Conservation (phyloP, 2,888 invertebrate genomes). For the Tetranychus piercei region DNA sequence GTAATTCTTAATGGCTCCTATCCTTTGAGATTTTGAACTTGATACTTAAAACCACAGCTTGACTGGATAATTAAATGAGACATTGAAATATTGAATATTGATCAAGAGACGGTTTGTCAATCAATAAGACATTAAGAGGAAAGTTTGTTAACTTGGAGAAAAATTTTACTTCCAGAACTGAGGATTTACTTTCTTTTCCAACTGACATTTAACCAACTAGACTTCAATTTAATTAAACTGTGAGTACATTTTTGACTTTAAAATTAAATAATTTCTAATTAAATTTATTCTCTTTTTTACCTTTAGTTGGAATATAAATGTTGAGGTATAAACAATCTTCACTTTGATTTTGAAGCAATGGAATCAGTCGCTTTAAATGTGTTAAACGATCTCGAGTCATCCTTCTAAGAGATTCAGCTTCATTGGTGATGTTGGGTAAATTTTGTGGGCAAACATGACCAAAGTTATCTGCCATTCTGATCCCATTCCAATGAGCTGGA, state of each 20-base stretch:
- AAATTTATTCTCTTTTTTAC: constrained; percentile 40
- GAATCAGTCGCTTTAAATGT: constrained; percentile 32
- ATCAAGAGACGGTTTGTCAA: not conserved
- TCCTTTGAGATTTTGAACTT: not conserved
- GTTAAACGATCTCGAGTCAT: constrained; percentile 32
- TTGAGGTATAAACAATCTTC: constrained; percentile 95
- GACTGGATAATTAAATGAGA: no score
- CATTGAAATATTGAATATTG: not conserved
- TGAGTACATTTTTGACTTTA: not conserved
- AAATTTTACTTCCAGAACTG: not conserved
- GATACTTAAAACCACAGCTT: not conserved
- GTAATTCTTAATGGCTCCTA: not conserved
- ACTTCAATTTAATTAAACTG: not conserved
- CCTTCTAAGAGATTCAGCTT: constrained; percentile 27
- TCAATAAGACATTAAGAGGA: not conserved
- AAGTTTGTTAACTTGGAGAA: not conserved
- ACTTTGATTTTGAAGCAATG: constrained; percentile 61
- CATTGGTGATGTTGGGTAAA: constrained; percentile 28
- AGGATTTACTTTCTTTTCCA: not conserved
- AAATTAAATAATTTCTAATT: not conserved
- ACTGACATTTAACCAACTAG: not conserved
- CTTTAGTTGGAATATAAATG: constrained; percentile 80
- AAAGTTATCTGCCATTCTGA: constrained; percentile 28
- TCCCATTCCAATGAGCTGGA: constrained; percentile 33
- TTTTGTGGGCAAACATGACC: constrained; percentile 35